Conservation (phyloP, 2,888 invertebrate genomes). For the Drosophila heteroneura region DNA sequence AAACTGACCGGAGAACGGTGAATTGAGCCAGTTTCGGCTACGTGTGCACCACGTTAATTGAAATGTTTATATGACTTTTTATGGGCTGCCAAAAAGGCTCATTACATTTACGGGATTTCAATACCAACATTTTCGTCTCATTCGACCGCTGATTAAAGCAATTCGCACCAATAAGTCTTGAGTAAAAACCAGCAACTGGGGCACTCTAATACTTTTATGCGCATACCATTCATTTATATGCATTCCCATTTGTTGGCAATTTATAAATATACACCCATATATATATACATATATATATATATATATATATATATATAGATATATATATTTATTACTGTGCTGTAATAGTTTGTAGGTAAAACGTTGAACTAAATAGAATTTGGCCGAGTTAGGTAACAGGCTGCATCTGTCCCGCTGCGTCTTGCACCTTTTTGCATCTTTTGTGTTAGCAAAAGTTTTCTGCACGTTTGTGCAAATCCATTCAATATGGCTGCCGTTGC, state of each 20-base stretch:
- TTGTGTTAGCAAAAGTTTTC: constrained; percentile 80
- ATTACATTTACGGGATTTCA: constrained; percentile 75
- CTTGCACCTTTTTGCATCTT: constrained; percentile 76
- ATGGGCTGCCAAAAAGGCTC: constrained; percentile 79
- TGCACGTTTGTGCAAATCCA: constrained; percentile 80
- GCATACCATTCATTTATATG: constrained; percentile 11
- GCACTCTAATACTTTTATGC: constrained; percentile 11
- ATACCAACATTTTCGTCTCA: constrained; percentile 47
- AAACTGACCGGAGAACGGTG: constrained; percentile 2
- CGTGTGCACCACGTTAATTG: constrained; percentile 76
- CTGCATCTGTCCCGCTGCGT: constrained; percentile 45
- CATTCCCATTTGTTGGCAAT: not conserved
- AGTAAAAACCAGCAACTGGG: constrained; percentile 32
- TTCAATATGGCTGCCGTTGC: constrained; percentile 77
- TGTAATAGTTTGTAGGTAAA: constrained; percentile 54
- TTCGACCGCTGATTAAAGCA: constrained; percentile 67
- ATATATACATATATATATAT: not conserved
- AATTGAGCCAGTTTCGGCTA: constrained; percentile 41
- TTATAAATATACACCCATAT: not conserved
- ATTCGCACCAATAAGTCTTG: constrained; percentile 67
- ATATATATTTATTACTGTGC: not conserved
- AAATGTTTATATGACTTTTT: constrained; percentile 81
- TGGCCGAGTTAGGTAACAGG: constrained; percentile 53
- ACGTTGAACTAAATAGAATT: constrained; percentile 63
- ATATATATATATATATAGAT: not conserved